phyloP scores from a whole-genome alignment of 2,113 vertebrate genomes.

The Colinus virginianus region DNA sequence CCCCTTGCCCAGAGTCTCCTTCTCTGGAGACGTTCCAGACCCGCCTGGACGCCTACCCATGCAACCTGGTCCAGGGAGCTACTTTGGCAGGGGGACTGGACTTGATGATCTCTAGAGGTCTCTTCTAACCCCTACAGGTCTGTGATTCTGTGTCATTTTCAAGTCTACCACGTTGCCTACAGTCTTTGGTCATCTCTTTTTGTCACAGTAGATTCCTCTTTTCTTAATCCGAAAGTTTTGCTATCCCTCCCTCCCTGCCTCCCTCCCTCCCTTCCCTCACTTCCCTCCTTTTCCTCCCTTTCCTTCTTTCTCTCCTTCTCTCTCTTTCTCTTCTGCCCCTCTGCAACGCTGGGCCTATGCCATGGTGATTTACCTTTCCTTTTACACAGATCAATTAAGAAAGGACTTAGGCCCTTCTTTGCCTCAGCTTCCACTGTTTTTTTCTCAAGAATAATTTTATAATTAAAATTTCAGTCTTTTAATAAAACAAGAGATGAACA shows the following conservation, averaged over 20 bases:
- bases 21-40: too few species aligned
- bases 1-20: background rate
- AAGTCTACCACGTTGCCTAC: background rate
- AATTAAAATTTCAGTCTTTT: background rate
- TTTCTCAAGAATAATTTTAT: background rate
- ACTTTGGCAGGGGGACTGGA: too few species aligned
- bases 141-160: background rate
- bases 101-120: too few species aligned
- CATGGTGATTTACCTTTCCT: background rate
- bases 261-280: too few species aligned
- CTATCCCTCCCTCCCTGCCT: too few species aligned
- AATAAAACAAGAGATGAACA: background rate
- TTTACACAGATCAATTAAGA: background rate
- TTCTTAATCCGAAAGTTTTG: background rate
- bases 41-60: too few species aligned
- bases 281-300: too few species aligned
- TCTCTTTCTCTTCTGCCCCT: too few species aligned
- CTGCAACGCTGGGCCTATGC: background rate
- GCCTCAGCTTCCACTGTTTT: background rate
- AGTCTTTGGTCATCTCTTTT: accelerated
- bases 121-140: too few species aligned
- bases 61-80: too few species aligned
- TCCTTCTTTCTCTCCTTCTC: too few species aligned
- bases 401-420: background rate
- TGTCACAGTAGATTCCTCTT: background rate